Evolutionary conservation across 2,797 vertebrate species (phyloP), one percentile per base, ranked within the genome.

Genomic region (Anniella stebbinsi): DNA sequence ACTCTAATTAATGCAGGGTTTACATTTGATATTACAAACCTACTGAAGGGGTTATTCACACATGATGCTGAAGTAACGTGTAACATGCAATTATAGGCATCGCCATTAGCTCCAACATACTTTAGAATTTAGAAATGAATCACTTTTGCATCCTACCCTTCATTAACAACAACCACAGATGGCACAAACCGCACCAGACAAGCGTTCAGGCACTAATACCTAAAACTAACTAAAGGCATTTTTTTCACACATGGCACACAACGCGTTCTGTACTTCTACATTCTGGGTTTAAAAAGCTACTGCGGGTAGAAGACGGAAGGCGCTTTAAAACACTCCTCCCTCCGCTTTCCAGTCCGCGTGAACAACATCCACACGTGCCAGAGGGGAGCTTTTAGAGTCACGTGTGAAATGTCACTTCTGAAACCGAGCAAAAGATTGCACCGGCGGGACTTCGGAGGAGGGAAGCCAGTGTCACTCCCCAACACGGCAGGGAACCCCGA

Each of bases 391-490:
- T 12, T 18, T 8, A 1, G 48, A 28, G 18, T 80, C 88, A 80
- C 76, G 84, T 86, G 88, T 45, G 83, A 70, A 60, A 13, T 25
- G 87, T 45, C 78, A 63, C 36, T 54, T 51, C 41, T 17, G 72
- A 48, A 77, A 28, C 5, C 25, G 33, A 45, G 48, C 33, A 18
- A 6, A 41, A 57, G 63, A 11, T 57, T 15, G 36, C 8, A 38
- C 3, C 2, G 84, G 33, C 38, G 3, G 33, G 48, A n/a, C 77
- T 15, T 4, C 12, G 33, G 13, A 38, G 45, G 23, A 51, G n/a
- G 57, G 73, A 18, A 33, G 3, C 13, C n/a, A 30, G 36, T 1
- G 36, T 7, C 51, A 60, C 11, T 5, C 51, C 21, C 36, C 36
- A 23, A 21, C 28, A 12, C 38, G 45, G 36, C 54, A 48, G 36